Evolutionary conservation across 1,140 invertebrate genomes (phyloP), one percentile per base, ranked within the genome.

Genomic region (Apocrypta bakeri): DNA sequence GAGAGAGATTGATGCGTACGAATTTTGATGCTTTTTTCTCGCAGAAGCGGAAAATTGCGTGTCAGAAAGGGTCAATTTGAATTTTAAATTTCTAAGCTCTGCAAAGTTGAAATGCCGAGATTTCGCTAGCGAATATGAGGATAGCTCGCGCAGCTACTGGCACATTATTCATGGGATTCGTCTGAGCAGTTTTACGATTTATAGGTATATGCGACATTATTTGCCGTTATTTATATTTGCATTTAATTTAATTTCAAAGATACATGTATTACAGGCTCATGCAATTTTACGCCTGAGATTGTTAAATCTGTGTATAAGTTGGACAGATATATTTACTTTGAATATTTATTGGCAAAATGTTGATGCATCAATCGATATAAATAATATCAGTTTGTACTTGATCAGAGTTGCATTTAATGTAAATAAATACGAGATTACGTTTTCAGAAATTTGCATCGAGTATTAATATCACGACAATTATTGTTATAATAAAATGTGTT

Each of bases 91-190:
- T 66, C 63, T 66, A 66, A 66, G 24, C 63, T 14, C 63, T 0
- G 63, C 63, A 29, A 66, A 17, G 27, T 27, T 66, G 63, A 14
- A 66, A 66, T 27, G 8, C 27, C 63, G 63, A 14, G 56, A 61
- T 61, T 61, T 61, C n/a, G 33, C 33, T 9, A 9, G 17, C 9
- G 63, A 66, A 29, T 66, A 66, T 66, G 27, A 66, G 63, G 2
- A n/a, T n/a, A 8, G 63, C 2, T 21, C 24, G 24, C 63, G 33
- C 33, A 6, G n/a, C 4, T 61, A 14, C 56, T 3, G 8, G 24
- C 63, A 25, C 63, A 66, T 66, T 66, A 66, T 66, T 66, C 63
- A 66, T 66, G 63, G 25, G 63, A 27, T 66, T 66, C 63, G 14
- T 66, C 63, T 25, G 24, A 25, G 8, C 24, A 14, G 63, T 37